Percentiles rank a stretch among this genome's conserved stretches.
These are phyloP conservation scores for Chelonoidis abingdonii DNA, from an alignment of 2,113 vertebrate species.

Conservation along the genomic window DNA sequence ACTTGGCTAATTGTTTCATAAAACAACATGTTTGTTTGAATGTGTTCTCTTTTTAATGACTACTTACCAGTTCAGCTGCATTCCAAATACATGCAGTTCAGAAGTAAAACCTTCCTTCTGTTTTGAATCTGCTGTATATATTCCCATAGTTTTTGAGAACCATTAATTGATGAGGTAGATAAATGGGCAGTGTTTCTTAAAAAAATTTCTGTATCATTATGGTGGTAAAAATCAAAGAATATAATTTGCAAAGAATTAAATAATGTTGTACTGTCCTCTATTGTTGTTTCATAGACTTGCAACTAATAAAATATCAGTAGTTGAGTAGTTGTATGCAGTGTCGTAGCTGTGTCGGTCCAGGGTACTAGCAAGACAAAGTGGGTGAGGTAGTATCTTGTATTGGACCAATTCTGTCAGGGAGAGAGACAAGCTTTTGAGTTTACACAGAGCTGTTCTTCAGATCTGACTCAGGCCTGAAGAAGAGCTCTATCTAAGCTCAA, in stretches of 20 bases:
- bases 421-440: not conserved
- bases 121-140: not conserved
- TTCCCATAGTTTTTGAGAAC: not conserved
- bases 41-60: not conserved
- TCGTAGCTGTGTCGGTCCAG: not conserved
- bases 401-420: not conserved
- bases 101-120: not conserved
- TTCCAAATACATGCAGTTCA: not conserved
- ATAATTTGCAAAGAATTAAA: not conserved
- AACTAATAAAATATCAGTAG: not conserved
- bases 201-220: not conserved
- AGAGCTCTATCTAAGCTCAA: not conserved
- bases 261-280: slow-evolving; percentile 67
- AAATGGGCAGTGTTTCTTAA: not conserved
- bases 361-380: not conserved
- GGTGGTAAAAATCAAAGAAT: not conserved
- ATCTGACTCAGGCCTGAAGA: not conserved
- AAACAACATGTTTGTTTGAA: not conserved
- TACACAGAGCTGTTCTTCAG: not conserved
- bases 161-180: not conserved
- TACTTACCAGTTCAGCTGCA: not conserved
- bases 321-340: not conserved
- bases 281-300: slow-evolving; percentile 6
- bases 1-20: not conserved
- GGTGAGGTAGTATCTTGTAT: not conserved